Base-by-base conservation (phyloP, 2,888 invertebrate genomes). In the Melanostoma mellinum region DNA sequence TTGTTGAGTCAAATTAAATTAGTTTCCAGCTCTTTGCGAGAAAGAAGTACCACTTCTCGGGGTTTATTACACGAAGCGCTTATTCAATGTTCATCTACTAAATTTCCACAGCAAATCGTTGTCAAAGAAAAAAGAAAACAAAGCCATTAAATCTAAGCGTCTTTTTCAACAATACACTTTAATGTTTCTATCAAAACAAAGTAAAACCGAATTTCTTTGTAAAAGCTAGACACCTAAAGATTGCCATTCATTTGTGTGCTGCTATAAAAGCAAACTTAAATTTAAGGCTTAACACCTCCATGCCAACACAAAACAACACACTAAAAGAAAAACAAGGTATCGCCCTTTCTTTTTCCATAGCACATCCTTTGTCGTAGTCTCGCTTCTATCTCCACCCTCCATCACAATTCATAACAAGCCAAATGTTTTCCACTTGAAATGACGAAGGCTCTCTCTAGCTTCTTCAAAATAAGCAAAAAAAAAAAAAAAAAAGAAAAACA, bases 351-450 rank as follows among this genome's bases (percentile, higher is more conserved):
- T 3, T 4, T 42, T 32, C 6, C 32, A 3, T 0, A 4, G 9
- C 35, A 33, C 61, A 46, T 30, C 48, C 50, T 38, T 38, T 50
- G 50, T n/a, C 32, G n/a, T 20, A 20, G 20, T 20, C 20, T 20
- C 20, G 20, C 20, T 20, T 20, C 20, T 20, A 20, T 20, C 20
- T 20, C 20, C 38, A 50, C 56, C 42, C 60, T 40, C 33, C 69
- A 80, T 58, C 40, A 65, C 55, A 69, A 77, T 68, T 74, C 68
- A 63, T 79, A 56, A 53, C 63, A 69, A 75, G 56, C 58, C 63
- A 50, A 80, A 75, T 65, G 52, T 55, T 79, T 79, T 80, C 75
- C 80, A 71, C 75, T 69, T 65, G 36, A 71, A 53, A 80, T 65
- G 75, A 65, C 10, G 35, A 20, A 53, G 53, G 6, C 46, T 56